Evolutionary conservation across 2,113 vertebrate species (phyloP), one percentile per base, ranked within the genome.

Genomic region (Psephotus haematonotus): DNA sequence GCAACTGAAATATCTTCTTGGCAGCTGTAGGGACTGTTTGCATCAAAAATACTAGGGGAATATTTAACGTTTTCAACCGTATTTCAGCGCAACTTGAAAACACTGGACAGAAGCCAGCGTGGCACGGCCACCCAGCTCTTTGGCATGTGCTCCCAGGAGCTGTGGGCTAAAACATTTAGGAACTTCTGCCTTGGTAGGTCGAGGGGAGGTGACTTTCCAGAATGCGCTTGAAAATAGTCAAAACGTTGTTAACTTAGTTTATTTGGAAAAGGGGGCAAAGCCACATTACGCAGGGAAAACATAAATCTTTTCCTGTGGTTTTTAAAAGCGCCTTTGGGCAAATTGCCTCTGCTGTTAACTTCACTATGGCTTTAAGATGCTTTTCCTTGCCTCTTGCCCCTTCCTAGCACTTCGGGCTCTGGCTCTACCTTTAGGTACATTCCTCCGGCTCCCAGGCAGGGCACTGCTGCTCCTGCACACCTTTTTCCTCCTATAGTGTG

Each of bases 251-350:
- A 96, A 93, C 83, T 82, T 82, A 35, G 92, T 97, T 97, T 96
- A 94, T 97, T 96, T 97, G 95, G 90, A 91, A 95, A 95, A 82
- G 67, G 62, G 55, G 90, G 83, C 5, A 94, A 97, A 96, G 95
- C 96, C 96, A 82, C 93, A 87, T 94, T 91, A 91, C 78, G 72
- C 76, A 43, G 92, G 86, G 93, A 94, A 97, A 97, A 93, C 92
- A 96, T 96, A 95, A 97, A 94, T 96, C 92, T 94, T 97, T 96
- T 95, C 93, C 96, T 97, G 96, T 69, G 96, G 96, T 95, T 97
- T 97, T 97, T 94, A 94, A 97, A 96, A 94, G 93, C 71, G 62
- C 96, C 96, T 93, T 96, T 95, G 96, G 93, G 95, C 96, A 96
- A 95, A 97, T 97, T 96, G 91, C 90, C 60, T 93, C 68, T 94